These are phyloP conservation scores for Cheracebus regulus DNA, from an alignment of 2,797 vertebrate genomes.

Conservation along the genomic window DNA sequence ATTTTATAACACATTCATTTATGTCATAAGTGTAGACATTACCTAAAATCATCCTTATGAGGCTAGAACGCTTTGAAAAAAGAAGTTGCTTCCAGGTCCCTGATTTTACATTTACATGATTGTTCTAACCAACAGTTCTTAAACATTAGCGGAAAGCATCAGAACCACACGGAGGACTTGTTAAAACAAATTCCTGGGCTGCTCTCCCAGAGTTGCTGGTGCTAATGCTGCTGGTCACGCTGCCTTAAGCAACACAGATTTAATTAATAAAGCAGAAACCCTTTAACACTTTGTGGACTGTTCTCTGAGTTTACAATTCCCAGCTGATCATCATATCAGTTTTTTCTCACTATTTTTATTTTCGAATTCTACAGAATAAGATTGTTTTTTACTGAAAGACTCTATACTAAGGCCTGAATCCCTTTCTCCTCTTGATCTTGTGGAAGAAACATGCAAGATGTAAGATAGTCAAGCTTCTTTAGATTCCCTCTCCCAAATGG, in stretches of 20 bases:
- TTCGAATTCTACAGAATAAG: conserved; percentile 39
- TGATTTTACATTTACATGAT: neutral
- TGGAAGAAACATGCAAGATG: neutral
- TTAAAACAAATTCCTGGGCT: neutral
- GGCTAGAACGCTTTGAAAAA: neutral
- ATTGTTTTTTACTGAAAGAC: neutral
- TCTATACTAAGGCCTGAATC: neutral
- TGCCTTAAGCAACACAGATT: neutral
- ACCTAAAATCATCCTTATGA: neutral
- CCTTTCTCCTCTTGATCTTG: neutral
- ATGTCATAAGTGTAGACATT: neutral
- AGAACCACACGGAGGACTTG: neutral
- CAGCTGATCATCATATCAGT: neutral
- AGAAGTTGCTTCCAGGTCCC: neutral
- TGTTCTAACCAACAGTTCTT: neutral
- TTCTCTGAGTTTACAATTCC: conserved; percentile 18
- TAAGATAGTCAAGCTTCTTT: neutral
- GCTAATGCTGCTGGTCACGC: neutral
- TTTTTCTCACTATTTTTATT: conserved; percentile 10
- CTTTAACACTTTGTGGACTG: neutral
- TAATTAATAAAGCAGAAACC: neutral
- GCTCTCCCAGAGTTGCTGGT: neutral
- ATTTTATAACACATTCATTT: conserved; percentile 6
- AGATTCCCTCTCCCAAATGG: neutral
- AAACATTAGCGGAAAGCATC: neutral